Evolutionary conservation across 2,888 invertebrate species (phyloP), one percentile per base, ranked within the genome.

Genomic region (Andrena haemorrhoa): DNA sequence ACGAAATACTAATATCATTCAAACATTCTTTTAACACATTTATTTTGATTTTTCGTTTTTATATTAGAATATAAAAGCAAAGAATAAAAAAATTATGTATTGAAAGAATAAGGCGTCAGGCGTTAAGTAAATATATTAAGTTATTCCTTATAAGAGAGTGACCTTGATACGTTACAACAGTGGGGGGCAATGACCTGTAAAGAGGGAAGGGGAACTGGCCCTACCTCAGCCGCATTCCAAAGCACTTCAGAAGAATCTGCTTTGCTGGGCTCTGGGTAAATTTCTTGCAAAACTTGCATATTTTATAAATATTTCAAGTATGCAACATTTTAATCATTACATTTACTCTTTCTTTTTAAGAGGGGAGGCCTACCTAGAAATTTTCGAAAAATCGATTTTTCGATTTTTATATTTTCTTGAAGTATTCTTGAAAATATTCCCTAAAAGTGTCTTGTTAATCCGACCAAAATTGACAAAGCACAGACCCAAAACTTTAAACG

Each of bases 171-270:
- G 41, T 12, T 81, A 68, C 82, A 87, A 85, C 82, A 80, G 82
- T 84, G 83, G 63, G 81, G 41, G 82, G 81, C 89, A 87, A 82
- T 86, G 87, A 89, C 89, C 89, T 88, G 75, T 76, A 73, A 74
- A 65, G 35, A 75, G 71, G 81, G 83, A 83, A 82, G 82, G 85
- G 85, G 85, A 85, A 87, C 78, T 81, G 84, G 87, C 84, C 79
- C 86, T 87, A 89, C 89, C 85, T 88, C 86, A 89, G 82, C 89
- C 84, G 83, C 89, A 89, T 89, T 89, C 89, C 89, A 86, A 75
- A 87, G 86, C 73, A 85, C 82, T 81, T 84, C 77, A 82, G 82
- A 84, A 81, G 85, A 86, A 84, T 88, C 82, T 88, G 79, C 83
- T 85, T 75, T 65, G 29, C 70, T 87, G 77, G 84, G 73, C 80